These are phyloP conservation scores for Sorex fumeus DNA, from an alignment of 2,113 vertebrate species.

Conservation along the genomic window DNA sequence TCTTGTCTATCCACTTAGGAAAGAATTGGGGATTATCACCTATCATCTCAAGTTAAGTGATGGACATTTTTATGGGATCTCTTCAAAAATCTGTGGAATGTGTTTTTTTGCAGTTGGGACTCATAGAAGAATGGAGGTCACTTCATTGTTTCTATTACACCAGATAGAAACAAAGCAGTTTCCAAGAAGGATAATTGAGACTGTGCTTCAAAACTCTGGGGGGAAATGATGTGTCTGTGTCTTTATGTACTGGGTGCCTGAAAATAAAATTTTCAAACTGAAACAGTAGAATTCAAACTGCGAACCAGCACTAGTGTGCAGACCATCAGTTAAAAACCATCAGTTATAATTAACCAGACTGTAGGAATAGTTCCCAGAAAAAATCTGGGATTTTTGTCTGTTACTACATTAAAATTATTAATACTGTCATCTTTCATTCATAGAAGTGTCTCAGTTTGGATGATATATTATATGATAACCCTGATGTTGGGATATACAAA, in stretches of 20 bases:
- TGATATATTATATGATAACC: neutral
- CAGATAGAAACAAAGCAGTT: neutral
- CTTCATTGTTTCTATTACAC: neutral
- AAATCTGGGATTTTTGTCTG: neutral
- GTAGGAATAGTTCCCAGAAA: neutral
- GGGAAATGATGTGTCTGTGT: neutral
- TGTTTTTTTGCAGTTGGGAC: neutral
- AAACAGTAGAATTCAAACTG: too few species aligned
- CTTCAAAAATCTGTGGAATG: neutral
- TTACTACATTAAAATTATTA: neutral
- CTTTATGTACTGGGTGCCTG: neutral
- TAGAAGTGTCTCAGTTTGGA: neutral
- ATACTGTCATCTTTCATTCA: neutral
- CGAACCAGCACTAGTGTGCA: too few species aligned
- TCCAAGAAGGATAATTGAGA: neutral
- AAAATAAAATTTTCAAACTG: neutral
- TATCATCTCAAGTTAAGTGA: slow-evolving; percentile 1
- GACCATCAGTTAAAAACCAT: too few species aligned
- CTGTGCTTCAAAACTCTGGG: neutral
- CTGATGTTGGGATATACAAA: neutral
- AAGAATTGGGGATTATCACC: slow-evolving; percentile 23
- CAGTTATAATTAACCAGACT: too few species aligned
- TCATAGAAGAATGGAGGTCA: neutral
- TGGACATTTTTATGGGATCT: neutral
- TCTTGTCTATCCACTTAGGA: neutral